Conservation (phyloP, 2,113 vertebrate genomes). For the Dipodomys merriami region DNA sequence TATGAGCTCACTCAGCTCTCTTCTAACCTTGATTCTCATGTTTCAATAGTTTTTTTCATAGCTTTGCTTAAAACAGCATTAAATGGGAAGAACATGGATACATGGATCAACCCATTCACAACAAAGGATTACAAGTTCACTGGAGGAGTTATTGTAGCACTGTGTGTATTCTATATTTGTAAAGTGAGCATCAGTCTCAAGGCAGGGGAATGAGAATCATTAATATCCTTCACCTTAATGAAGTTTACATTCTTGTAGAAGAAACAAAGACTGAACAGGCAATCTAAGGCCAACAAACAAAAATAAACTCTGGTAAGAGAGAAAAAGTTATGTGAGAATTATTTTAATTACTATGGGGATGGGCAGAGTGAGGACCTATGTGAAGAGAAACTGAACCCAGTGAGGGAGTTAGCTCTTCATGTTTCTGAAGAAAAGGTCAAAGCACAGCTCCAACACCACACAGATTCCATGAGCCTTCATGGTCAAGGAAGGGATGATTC, state of each 20-base stretch:
- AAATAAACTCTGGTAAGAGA: not conserved
- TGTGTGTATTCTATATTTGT: not conserved
- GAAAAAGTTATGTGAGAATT: not conserved
- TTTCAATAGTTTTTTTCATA: not conserved
- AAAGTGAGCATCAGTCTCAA: not conserved
- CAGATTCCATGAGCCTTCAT: not conserved
- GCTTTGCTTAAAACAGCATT: not conserved
- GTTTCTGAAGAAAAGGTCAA: not conserved
- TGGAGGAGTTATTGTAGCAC: not conserved
- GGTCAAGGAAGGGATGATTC: not conserved
- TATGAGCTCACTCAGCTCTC: not conserved
- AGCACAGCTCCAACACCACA: not conserved
- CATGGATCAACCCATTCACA: not conserved
- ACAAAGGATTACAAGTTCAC: not conserved
- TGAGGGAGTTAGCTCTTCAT: not conserved
- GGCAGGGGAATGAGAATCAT: not conserved
- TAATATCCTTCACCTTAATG: not conserved
- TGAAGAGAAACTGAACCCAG: not conserved
- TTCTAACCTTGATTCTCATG: not conserved
- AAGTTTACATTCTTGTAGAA: not conserved
- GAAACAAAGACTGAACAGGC: not conserved
- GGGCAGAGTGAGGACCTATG: not conserved
- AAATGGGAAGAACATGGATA: conserved; percentile 4
- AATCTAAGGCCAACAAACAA: not conserved
- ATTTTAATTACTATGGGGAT: not conserved